Percentiles rank a stretch among this genome's conserved stretches.
Evolutionary conservation across 2,797 vertebrate genomes (phyloP).

Genomic region (Siniperca undulata): DNA sequence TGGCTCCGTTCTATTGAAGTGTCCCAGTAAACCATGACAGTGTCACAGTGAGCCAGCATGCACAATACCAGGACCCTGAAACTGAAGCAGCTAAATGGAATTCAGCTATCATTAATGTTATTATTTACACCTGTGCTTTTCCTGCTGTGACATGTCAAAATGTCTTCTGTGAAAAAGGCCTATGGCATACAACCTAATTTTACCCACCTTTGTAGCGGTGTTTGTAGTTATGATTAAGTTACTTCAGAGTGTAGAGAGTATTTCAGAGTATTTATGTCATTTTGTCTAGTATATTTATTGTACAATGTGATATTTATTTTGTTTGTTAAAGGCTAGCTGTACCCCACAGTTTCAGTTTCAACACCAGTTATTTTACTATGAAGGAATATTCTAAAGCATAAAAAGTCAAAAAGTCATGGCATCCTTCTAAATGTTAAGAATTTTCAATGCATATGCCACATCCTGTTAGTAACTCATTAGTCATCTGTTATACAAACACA

Average conservation of each 20-base stretch:
- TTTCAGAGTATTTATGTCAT: background rate
- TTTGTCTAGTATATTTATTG: background rate
- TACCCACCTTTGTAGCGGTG: background rate
- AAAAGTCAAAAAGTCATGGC: conserved; percentile 53
- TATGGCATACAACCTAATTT: background rate
- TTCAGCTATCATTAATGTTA: background rate
- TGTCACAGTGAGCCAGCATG: background rate
- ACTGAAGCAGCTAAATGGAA: background rate
- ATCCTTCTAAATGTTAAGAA: conserved; percentile 53
- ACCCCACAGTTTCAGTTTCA: background rate
- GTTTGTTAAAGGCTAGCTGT: background rate
- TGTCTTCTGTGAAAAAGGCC: background rate
- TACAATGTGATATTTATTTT: background rate
- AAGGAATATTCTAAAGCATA: background rate
- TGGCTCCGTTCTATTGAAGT: background rate
- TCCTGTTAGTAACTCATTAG: conserved; percentile 32
- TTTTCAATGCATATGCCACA: conserved; percentile 1
- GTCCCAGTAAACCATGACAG: background rate
- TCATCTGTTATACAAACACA: background rate
- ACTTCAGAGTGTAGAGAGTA: background rate
- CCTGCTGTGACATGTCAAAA: background rate
- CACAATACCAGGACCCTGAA: background rate
- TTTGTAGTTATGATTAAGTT: background rate
- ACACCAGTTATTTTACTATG: background rate
- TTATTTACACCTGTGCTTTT: conserved; percentile 2